Conservation (phyloP, 2,113 vertebrate species). For the Brachionichthys hirsutus region DNA sequence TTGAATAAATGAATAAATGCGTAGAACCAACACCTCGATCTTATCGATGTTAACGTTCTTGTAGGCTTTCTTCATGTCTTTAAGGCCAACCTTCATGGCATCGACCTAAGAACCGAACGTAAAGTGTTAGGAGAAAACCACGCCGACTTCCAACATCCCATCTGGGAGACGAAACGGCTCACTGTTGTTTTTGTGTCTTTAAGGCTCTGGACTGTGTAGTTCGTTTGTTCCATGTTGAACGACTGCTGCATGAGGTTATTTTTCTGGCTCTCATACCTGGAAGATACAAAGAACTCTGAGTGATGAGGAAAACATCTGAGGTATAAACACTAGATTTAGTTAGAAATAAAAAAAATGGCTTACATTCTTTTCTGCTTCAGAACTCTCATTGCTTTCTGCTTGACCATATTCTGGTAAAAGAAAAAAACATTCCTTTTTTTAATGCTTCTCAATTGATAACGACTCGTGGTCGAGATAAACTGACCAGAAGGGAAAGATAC, state of each 20-base stretch:
- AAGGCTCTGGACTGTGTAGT: conserved; percentile 95
- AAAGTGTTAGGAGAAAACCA: neutral
- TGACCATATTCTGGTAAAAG: conserved; percentile 92
- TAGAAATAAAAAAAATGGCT: conserved; percentile 65
- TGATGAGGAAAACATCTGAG: neutral
- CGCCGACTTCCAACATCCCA: neutral
- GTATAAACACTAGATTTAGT: neutral
- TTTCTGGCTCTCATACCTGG: conserved; percentile 94
- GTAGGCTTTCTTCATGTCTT: conserved; percentile 99
- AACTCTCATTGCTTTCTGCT: conserved; percentile 95
- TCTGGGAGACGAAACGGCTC: neutral
- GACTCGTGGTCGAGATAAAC: too few species aligned
- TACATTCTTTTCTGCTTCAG: conserved; percentile 98
- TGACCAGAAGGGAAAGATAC: too few species aligned
- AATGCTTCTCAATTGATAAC: too few species aligned
- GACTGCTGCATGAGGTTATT: conserved; percentile 97
- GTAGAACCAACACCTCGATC: conserved; percentile 84
- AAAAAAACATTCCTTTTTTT: neutral
- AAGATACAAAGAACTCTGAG: conserved; percentile 1
- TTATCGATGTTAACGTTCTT: conserved; percentile 95
- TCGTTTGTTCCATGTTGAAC: conserved; percentile 99
- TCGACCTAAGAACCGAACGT: conserved; percentile 84
- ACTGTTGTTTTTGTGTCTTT: conserved; percentile 99
- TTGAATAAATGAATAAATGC: neutral
- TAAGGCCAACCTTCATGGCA: conserved; percentile 95